A percentile compares a stretch with the other conserved stretches of the same genome.
Evolutionary conservation across 2,797 vertebrate genomes (phyloP).

Genomic region (Paramormyrops hopkinsi): DNA sequence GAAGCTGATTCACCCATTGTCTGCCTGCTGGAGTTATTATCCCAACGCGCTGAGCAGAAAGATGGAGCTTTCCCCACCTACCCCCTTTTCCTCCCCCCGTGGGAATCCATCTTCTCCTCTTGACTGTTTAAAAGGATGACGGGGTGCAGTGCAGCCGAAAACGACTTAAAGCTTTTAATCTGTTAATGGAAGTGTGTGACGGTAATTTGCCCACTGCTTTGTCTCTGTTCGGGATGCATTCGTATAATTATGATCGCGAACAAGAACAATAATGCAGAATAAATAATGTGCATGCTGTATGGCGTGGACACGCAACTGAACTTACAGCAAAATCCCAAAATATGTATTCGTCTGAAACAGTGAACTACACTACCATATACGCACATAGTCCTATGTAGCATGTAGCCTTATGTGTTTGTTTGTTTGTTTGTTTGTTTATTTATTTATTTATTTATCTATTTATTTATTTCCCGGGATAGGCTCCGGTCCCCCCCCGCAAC

Average conservation of each 20-base stretch:
- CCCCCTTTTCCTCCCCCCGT: not conserved
- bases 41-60: slow-evolving; percentile 2
- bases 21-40: slow-evolving; percentile 17
- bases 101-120: slow-evolving; percentile 22
- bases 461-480: not conserved
- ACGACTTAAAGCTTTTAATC: slow-evolving; percentile 76
- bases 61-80: not conserved
- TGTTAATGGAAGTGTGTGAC: slow-evolving; percentile 67
- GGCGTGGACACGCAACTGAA: slow-evolving; percentile 6
- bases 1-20: slow-evolving; percentile 22
- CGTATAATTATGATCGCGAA: slow-evolving; percentile 73
- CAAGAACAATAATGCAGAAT: slow-evolving; percentile 51
- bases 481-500: not conserved
- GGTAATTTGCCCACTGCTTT: slow-evolving; percentile 63
- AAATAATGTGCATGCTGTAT: slow-evolving; percentile 51
- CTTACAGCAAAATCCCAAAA: not conserved
- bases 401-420: not conserved
- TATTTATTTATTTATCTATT: not conserved
- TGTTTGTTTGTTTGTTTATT: not conserved
- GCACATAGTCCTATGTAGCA: not conserved
- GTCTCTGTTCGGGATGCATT: slow-evolving; percentile 56
- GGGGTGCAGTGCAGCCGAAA: slow-evolving; percentile 34
- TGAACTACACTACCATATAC: not conserved
- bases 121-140: slow-evolving; percentile 20
- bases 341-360: not conserved